A percentile compares a stretch with the other conserved stretches of the same genome.
phyloP scores from a whole-genome alignment of 1,140 invertebrate genomes.

The Drosophila melanica region DNA sequence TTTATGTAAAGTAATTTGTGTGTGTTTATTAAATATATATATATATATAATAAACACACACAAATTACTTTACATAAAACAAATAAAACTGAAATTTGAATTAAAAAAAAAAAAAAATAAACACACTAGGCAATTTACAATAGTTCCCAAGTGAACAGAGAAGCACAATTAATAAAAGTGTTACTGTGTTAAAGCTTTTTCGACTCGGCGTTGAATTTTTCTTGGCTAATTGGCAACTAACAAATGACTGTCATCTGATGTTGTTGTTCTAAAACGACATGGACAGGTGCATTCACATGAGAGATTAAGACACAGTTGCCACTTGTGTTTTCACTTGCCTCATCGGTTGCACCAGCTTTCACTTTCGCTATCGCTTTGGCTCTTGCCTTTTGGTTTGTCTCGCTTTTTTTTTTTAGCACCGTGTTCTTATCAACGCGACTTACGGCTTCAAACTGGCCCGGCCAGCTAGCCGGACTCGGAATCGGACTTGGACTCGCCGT shows the following conservation, averaged over 20 bases:
- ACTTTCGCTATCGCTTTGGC: constrained; percentile 11
- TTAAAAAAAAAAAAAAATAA: neutral
- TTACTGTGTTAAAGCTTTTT: constrained; percentile 2
- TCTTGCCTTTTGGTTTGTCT: neutral
- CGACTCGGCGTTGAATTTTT: neutral
- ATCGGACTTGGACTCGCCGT: constrained; percentile 14
- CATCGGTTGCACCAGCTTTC: neutral
- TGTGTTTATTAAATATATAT: too few species aligned
- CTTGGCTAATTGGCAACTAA: neutral
- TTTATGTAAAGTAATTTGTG: too few species aligned
- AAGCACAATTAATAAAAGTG: neutral
- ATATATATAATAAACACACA: neutral
- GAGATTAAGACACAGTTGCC: constrained; percentile 20
- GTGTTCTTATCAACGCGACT: constrained; percentile 73
- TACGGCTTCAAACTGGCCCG: constrained; percentile 71
- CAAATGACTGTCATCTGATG: neutral
- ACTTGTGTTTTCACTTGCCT: constrained; percentile 39
- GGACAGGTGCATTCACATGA: constrained; percentile 12
- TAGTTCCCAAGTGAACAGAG: neutral
- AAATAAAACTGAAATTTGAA: neutral
- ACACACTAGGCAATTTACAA: neutral
- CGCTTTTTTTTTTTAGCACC: constrained; percentile 44
- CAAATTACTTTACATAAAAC: neutral
- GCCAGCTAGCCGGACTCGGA: constrained; percentile 28
- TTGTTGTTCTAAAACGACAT: constrained; percentile 10